A percentile compares a stretch with the other conserved stretches of the same genome.
These are phyloP conservation scores for Aphaenogaster floridana DNA, from an alignment of 1,140 invertebrate genomes.

Conservation along the genomic window DNA sequence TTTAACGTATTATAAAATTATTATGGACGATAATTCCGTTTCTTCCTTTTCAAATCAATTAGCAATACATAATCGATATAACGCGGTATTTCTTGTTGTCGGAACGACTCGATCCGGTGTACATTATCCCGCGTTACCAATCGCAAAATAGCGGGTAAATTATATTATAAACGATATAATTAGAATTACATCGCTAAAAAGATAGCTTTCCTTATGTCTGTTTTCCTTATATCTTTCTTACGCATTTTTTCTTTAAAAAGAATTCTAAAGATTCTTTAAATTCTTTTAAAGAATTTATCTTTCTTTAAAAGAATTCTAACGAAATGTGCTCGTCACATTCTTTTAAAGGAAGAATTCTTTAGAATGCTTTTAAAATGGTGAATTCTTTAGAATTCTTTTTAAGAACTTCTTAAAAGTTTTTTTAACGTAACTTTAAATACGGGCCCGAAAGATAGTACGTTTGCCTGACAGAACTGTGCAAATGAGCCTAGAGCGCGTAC, in stretches of 20 bases:
- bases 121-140: not conserved
- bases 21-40: not conserved
- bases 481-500: constrained; percentile 14
- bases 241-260: not conserved
- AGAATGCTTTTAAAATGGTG: no score
- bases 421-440: not conserved
- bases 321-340: no score
- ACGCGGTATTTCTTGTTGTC: not conserved
- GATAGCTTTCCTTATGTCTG: not conserved
- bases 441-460: not conserved
- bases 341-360: no score
- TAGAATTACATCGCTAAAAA: not conserved
- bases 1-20: not conserved
- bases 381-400: not conserved
- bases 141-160: not conserved
- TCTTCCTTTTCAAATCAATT: not conserved
- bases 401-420: no score
- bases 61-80: not conserved
- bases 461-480: not conserved
- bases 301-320: no score
- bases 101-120: no score
- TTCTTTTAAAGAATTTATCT: no score
- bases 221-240: not conserved
- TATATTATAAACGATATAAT: not conserved
- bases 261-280: not conserved